These are phyloP conservation scores for Phyllotreta cruciferae DNA, from an alignment of 2,888 invertebrate species.

Conservation along the genomic window DNA sequence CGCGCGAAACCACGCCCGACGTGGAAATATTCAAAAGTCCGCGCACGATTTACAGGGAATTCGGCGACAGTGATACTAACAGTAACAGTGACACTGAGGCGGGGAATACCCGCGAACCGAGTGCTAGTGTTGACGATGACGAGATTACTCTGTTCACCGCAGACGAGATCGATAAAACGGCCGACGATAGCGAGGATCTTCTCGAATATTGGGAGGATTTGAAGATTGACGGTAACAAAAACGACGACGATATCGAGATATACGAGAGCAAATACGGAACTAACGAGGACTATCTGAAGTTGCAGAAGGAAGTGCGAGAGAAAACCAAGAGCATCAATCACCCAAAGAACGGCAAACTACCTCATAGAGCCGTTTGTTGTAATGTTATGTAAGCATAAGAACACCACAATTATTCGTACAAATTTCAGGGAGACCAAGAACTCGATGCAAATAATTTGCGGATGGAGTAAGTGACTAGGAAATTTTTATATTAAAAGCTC, in stretches of 20 bases:
- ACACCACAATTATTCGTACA: neutral
- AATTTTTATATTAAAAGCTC: no score
- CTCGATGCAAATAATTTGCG: no score
- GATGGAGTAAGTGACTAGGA: no score
- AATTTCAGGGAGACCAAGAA: no score
- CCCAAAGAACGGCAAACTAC: constrained; percentile 53
- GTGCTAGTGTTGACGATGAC: constrained; percentile 26
- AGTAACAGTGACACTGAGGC: constrained; percentile 46
- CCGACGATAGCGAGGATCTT: constrained; percentile 57
- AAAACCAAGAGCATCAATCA: constrained; percentile 38
- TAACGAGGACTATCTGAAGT: constrained; percentile 55
- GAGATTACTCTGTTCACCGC: constrained; percentile 45
- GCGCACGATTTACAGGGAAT: constrained; percentile 54
- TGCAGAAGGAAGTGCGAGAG: constrained; percentile 51
- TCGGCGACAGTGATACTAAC: constrained; percentile 47
- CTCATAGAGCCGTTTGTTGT: constrained; percentile 59
- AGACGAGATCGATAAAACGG: constrained; percentile 26
- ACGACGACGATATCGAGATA: constrained; percentile 47
- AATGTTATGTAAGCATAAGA: constrained; percentile 53
- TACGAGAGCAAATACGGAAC: constrained; percentile 59
- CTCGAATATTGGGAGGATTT: constrained; percentile 61
- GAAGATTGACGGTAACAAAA: constrained; percentile 24
- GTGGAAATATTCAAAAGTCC: constrained; percentile 59
- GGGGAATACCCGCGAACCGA: constrained; percentile 31
- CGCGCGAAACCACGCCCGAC: constrained; percentile 58